Evolutionary conservation across 2,888 invertebrate genomes (phyloP).

Genomic region (Erebia ligea): DNA sequence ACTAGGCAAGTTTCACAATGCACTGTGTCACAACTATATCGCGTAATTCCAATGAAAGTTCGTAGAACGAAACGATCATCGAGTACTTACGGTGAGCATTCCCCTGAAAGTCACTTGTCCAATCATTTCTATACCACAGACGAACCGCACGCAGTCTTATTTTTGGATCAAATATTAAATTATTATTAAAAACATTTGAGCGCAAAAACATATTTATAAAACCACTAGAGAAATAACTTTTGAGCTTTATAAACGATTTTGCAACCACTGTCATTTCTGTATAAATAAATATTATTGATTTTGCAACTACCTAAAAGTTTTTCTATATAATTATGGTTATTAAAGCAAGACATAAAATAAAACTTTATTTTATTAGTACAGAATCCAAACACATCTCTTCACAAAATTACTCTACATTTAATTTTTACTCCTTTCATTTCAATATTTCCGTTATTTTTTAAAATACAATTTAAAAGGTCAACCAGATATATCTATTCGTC

Average conservation of each 20-base stretch:
- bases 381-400: constrained; percentile 13
- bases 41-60: constrained; percentile 9
- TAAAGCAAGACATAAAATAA: background rate
- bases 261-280: background rate
- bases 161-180: constrained; percentile 44
- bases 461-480: constrained; percentile 11
- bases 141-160: constrained; percentile 59
- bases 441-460: background rate
- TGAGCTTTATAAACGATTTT: constrained; percentile 36
- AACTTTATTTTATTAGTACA: constrained; percentile 1
- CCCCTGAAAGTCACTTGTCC: constrained; percentile 15
- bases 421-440: constrained; percentile 21
- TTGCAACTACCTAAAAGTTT: background rate
- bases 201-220: constrained; percentile 31
- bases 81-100: constrained; percentile 14
- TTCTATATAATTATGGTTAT: background rate
- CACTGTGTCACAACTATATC: constrained; percentile 45
- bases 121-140: constrained; percentile 46
- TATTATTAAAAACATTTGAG: constrained; percentile 36
- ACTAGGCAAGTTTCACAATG: constrained; percentile 48
- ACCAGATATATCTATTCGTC: background rate
- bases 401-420: constrained; percentile 17
- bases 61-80: constrained; percentile 8
- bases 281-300: constrained; percentile 9
- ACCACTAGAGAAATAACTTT: constrained; percentile 30